Evolutionary conservation across 2,888 invertebrate genomes (phyloP), one percentile per base, ranked within the genome.

Genomic region (Azorinus chamasolen): DNA sequence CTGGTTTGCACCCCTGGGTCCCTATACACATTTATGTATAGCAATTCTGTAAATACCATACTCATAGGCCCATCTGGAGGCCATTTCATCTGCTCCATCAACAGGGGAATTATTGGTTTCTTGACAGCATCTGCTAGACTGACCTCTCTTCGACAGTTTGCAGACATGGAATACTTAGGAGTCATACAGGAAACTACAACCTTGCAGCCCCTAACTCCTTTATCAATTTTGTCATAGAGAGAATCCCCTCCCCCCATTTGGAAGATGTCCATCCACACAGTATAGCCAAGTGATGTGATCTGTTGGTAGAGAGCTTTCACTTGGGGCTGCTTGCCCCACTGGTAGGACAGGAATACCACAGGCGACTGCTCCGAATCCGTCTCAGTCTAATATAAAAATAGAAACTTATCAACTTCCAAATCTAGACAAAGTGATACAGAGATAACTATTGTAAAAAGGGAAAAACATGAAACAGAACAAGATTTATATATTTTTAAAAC

Each of bases 221-320:
- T 69, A 78, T 92, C 92, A 50, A 92, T 92, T 76, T 92, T 92
- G 69, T 92, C 91, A 77, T 88, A 92, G 27, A 92, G 87, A 1
- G 91, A 91, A 72, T 92, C 92, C 5, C 92, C 92, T 4, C 91
- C 91, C 8, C 92, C 92, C 92, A 92, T 92, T 79, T 92, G 92
- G 57, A 87, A 83, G 39, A 92, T 92, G 75, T 92, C 92, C 87
- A 92, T 84, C 92, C 92, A 92, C 57, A 91, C 90, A 18, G 74
- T 82, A 59, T 84, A 89, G 16, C 91, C 92, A 6, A 88, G 76
- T 14, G 78, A 72, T 0, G 81, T 83, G 54, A 92, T 79, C 1
- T 85, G 82, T 27, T 84, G 61, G 72, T 91, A 91, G 57, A 92
- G 75, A 5, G 76, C 76, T 62, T 86, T 85, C 25, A 92, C 84